phyloP scores from a whole-genome alignment of 2,797 vertebrate species.

The Neopelma chrysocephalum region DNA sequence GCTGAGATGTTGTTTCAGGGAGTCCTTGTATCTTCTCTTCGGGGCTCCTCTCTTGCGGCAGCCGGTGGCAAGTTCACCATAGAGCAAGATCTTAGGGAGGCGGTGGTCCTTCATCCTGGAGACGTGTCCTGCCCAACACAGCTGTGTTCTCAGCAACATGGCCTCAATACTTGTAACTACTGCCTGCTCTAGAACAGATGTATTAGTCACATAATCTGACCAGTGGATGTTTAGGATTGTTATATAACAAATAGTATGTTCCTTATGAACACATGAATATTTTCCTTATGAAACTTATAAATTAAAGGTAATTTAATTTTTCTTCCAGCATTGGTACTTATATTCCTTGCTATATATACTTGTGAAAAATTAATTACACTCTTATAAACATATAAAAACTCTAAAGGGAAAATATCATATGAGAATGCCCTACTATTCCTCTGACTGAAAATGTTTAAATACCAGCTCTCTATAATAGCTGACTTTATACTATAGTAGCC shows the following conservation, averaged over 20 bases:
- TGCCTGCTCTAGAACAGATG: no score
- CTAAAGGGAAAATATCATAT: background rate
- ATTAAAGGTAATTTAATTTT: background rate
- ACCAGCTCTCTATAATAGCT: background rate
- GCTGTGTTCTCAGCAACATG: no score
- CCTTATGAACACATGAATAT: background rate
- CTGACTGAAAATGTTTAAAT: background rate
- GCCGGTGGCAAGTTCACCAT: no score
- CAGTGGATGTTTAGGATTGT: no score
- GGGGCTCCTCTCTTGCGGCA: no score
- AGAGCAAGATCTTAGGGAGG: no score
- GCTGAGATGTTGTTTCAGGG: no score
- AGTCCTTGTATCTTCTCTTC: no score
- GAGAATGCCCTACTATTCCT: background rate
- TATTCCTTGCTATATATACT: background rate
- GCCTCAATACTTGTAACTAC: no score
- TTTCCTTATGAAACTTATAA: background rate
- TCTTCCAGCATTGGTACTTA: background rate
- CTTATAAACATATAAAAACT: background rate
- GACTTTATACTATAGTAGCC: background rate
- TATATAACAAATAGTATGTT: background rate
- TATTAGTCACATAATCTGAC: no score
- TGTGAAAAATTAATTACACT: background rate
- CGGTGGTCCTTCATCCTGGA: no score
- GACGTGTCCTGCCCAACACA: no score